A percentile compares a stretch with the other conserved stretches of the same genome.
Evolutionary conservation across 2,888 invertebrate species (phyloP).

Genomic region (Phorcus lineatus): DNA sequence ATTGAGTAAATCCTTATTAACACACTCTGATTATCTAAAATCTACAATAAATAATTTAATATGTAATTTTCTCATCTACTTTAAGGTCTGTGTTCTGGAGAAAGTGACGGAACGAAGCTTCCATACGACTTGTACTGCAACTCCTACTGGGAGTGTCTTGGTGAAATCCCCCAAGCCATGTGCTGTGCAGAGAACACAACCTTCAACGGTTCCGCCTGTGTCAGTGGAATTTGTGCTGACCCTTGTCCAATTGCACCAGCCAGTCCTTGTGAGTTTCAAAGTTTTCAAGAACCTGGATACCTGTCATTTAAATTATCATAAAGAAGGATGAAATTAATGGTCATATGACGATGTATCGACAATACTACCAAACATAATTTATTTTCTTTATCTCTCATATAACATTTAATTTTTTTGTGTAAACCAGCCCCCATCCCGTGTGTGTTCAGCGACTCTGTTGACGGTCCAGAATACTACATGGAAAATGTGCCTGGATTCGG

Average conservation of each 20-base stretch:
- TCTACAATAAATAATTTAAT: too few species aligned
- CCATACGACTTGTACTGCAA: background rate
- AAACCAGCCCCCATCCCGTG: background rate
- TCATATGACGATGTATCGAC: too few species aligned
- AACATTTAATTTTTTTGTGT: background rate
- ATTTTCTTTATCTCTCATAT: background rate
- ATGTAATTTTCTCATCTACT: too few species aligned
- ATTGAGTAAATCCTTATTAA: too few species aligned
- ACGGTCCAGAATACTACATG: background rate
- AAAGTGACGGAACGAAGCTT: background rate
- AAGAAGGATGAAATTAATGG: too few species aligned
- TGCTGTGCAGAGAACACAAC: background rate
- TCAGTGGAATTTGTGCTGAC: background rate
- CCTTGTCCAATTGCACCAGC: background rate
- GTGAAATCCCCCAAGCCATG: background rate
- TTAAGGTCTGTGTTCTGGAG: background rate
- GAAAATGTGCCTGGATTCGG: background rate
- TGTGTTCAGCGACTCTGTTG: background rate
- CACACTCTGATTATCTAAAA: too few species aligned
- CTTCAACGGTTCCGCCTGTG: background rate
- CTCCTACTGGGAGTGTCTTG: conserved; percentile 4
- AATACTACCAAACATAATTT: too few species aligned
- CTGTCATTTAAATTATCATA: too few species aligned
- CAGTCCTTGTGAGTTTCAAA: too few species aligned
- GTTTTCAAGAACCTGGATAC: too few species aligned